Evolutionary conservation across 2,888 invertebrate species (phyloP).

Genomic region (Brenthis hecate): DNA sequence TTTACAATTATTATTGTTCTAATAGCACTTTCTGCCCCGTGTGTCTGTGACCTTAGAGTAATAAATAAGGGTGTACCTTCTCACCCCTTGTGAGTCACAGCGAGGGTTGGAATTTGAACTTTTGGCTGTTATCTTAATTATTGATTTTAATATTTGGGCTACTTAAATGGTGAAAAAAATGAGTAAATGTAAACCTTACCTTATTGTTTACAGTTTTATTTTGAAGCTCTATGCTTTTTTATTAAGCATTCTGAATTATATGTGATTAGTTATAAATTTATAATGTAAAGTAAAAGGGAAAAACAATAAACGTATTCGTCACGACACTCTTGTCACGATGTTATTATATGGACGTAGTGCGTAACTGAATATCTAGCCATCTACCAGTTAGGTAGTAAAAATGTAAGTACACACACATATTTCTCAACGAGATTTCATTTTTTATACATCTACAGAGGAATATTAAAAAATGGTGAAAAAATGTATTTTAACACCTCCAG

Average conservation of each 20-base stretch:
- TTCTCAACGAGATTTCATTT: too few species aligned
- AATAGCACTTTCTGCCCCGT: constrained; percentile 24
- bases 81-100: constrained; percentile 32
- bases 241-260: not conserved
- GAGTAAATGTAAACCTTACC: too few species aligned
- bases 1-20: constrained; percentile 6
- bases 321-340: not conserved
- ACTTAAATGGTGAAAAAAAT: not conserved
- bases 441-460: too few species aligned
- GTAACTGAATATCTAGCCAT: not conserved
- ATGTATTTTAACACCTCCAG: too few species aligned
- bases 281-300: not conserved
- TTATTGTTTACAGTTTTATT: too few species aligned
- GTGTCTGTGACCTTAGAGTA: constrained; percentile 30
- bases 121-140: constrained; percentile 16
- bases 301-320: not conserved
- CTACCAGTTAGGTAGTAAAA: not conserved
- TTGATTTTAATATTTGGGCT: not conserved
- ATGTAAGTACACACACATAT: too few species aligned
- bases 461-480: too few species aligned
- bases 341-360: not conserved
- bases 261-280: not conserved
- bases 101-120: constrained; percentile 8
- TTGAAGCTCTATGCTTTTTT: too few species aligned
- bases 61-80: constrained; percentile 29